phyloP scores from a whole-genome alignment of 2,888 invertebrate species.

The Branchellion lobata region DNA sequence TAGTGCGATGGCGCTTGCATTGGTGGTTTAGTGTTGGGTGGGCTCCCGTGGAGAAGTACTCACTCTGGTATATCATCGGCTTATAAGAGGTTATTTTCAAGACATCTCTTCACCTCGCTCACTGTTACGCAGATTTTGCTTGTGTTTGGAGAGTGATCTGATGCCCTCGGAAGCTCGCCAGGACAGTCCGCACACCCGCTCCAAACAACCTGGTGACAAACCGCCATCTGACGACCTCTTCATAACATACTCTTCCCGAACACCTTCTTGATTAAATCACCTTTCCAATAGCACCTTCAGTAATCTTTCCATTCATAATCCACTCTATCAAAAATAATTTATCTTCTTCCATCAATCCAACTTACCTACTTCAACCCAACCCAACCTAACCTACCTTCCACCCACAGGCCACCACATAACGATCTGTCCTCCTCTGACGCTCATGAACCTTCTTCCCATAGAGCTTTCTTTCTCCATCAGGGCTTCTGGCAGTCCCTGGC shows the following conservation, averaged over 20 bases:
- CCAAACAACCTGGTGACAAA: background rate
- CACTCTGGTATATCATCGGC: too few relatives aligned
- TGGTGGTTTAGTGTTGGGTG: too few relatives aligned
- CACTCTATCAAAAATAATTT: background rate
- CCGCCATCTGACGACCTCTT: too few relatives aligned
- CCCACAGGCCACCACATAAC: slow-evolving; percentile 81
- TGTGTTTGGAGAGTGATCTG: slow-evolving; percentile 76
- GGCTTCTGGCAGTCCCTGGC: slow-evolving; percentile 51
- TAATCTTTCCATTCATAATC: background rate
- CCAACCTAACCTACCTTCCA: too few relatives aligned
- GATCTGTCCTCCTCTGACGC: slow-evolving; percentile 77
- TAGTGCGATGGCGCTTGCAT: background rate
- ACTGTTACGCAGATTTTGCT: slow-evolving; percentile 74
- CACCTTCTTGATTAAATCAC: background rate
- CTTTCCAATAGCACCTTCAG: background rate
- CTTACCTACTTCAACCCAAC: too few relatives aligned
- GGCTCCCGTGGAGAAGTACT: too few relatives aligned
- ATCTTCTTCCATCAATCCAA: too few relatives aligned
- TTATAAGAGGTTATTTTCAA: too few relatives aligned
- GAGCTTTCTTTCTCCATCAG: slow-evolving; percentile 63
- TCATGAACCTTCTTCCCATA: slow-evolving; percentile 82
- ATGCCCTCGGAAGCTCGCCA: slow-evolving; percentile 70
- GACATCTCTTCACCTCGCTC: too few relatives aligned
- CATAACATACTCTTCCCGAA: too few relatives aligned
- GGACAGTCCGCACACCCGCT: too few relatives aligned